Evolutionary conservation across 2,113 vertebrate genomes (phyloP).

Genomic region (Phaethornis superciliosus): DNA sequence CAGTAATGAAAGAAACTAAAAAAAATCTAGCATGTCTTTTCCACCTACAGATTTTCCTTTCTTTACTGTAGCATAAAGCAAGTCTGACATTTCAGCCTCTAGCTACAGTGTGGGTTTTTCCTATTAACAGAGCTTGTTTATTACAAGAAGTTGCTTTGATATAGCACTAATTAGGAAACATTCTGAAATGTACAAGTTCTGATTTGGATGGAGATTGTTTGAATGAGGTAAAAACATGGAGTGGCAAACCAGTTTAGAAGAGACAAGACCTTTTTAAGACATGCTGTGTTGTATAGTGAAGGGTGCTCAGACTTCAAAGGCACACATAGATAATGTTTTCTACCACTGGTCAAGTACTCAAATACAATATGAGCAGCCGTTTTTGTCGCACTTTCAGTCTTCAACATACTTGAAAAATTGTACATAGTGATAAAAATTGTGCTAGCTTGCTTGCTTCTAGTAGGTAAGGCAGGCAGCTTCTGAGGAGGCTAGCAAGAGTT

Average conservation of each 20-base stretch:
- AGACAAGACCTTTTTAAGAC: neutral
- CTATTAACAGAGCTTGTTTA: neutral
- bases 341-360: neutral
- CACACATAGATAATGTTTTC: neutral
- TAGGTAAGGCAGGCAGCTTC: neutral
- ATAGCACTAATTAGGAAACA: neutral
- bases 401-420: neutral
- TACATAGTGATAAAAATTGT: neutral
- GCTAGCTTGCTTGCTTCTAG: neutral
- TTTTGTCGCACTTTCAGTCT: neutral
- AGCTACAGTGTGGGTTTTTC: neutral
- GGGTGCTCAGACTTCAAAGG: neutral
- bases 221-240: neutral
- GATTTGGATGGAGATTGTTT: neutral
- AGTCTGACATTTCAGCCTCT: neutral
- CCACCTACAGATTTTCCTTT: slow-evolving; percentile 2
- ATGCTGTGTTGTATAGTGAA: neutral
- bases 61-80: neutral
- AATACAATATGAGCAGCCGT: neutral
- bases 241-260: neutral
- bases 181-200: neutral
- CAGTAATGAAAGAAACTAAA: slow-evolving; percentile 7
- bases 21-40: neutral
- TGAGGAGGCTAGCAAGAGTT: neutral
- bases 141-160: neutral